These are phyloP conservation scores for Hipposideros armiger DNA, from an alignment of 2,113 vertebrate genomes.

Conservation along the genomic window DNA sequence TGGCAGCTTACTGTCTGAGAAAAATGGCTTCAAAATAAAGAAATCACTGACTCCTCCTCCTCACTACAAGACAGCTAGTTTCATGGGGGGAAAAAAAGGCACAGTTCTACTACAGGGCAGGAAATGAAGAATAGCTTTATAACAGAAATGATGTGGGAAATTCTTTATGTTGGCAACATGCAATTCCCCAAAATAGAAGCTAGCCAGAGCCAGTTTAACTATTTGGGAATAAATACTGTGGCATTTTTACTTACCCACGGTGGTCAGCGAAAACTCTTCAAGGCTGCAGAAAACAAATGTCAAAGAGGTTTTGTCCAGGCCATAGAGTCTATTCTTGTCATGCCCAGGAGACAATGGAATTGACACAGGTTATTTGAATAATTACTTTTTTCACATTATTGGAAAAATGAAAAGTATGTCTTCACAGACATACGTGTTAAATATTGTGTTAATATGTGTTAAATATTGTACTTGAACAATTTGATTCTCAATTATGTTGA, in stretches of 20 bases:
- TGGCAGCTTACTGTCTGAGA: constrained; percentile 44
- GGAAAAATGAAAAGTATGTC: constrained; percentile 40
- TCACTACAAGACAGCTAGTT: constrained; percentile 48
- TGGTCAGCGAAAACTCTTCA: constrained; percentile 17
- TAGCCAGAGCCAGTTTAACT: constrained; percentile 59
- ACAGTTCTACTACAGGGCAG: constrained; percentile 3
- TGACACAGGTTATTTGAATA: constrained; percentile 38
- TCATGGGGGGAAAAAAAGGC: neutral
- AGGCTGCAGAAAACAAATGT: neutral
- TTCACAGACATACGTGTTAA: neutral
- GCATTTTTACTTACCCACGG: constrained; percentile 34
- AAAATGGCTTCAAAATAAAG: constrained; percentile 57
- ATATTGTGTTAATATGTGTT: neutral
- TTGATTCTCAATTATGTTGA: constrained; percentile 62
- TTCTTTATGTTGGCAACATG: constrained; percentile 66
- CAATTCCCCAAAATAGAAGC: constrained; percentile 73
- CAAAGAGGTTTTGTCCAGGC: neutral
- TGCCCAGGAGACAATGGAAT: neutral
- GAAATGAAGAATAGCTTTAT: constrained; percentile 70
- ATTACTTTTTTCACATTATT: neutral
- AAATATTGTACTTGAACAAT: constrained; percentile 48
- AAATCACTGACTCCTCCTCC: constrained; percentile 12
- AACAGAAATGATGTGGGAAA: constrained; percentile 63
- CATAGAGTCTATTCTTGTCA: neutral
- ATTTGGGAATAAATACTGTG: constrained; percentile 53